Conservation (phyloP, 2,888 invertebrate genomes). For the Luperina testacea region DNA sequence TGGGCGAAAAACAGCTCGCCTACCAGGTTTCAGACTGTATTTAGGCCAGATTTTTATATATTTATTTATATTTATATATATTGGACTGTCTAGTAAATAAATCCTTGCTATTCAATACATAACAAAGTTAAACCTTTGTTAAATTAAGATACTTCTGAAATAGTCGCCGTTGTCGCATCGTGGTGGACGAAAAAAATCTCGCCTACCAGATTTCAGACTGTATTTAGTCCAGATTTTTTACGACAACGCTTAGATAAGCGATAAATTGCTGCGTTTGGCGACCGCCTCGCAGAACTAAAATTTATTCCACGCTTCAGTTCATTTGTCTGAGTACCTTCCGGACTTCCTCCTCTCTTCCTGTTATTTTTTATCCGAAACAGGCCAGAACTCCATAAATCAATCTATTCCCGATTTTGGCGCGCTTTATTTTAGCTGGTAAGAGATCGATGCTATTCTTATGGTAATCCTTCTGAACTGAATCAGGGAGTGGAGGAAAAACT, state of each 20-base stretch:
- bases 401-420: constrained; percentile 25
- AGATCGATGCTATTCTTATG: constrained; percentile 48
- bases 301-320: constrained; percentile 18
- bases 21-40: constrained; percentile 4
- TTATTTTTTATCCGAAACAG: constrained; percentile 40
- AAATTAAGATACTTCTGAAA: not conserved
- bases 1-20: not conserved
- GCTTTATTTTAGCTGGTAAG: constrained; percentile 4
- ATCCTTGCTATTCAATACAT: not conserved
- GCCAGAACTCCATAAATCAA: constrained; percentile 52
- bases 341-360: constrained; percentile 27
- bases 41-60: constrained; percentile 5
- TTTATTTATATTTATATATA: too few relatives aligned
- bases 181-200: not conserved
- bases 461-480: constrained; percentile 34
- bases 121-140: not conserved
- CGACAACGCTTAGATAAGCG: not conserved
- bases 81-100: not conserved
- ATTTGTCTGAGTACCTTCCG: constrained; percentile 42
- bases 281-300: constrained; percentile 15
- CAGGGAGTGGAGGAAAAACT: constrained; percentile 12
- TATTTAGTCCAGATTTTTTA: constrained; percentile 15
- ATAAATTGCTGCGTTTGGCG: constrained; percentile 18
- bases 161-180: not conserved
- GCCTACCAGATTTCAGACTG: constrained; percentile 2